Evolutionary conservation across 2,113 vertebrate genomes (phyloP), one percentile per base, ranked within the genome.

Genomic region (Semicossyphus pulcher): DNA sequence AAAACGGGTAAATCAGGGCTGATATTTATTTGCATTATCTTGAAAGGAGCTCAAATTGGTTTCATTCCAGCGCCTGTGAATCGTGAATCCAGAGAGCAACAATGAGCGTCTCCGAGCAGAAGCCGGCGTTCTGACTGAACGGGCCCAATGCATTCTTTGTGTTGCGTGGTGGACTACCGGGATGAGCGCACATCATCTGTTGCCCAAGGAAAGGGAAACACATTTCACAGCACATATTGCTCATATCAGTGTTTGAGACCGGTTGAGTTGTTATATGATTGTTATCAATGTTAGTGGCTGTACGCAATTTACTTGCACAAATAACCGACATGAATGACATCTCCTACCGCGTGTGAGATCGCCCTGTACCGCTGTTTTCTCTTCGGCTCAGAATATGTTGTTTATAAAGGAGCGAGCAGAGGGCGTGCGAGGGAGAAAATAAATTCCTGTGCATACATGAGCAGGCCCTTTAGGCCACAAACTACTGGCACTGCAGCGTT

Each of bases 11-110:
- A 89, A 92, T 88, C 81, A 64, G 65, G 57, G 75, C 67, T 76
- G 86, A 87, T 91, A 89, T 90, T 91, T 90, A 90, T 90, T 91
- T 88, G 80, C 81, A 92, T 92, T 91, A 89, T 90, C 85, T 82
- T 89, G 86, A 88, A 89, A 89, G 79, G 60, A 76, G 73, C 82
- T 84, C 71, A 78, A 76, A 88, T 88, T 90, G 83, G 86, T 86
- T 83, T 89, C 56, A 78, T 89, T 90, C 63, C 71, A 80, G 64
- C 34, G 72, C 36, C 81, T 85, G 81, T 78, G 86, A 81, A 84
- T 87, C 72, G 62, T 80, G 78, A 84, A 44, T 86, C 76, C 86
- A 84, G 81, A 64, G 62, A 74, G 67, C 41, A 59, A 87, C 87
- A 87, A 83, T 79, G 78, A 25, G 63, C 74, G 75, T 81, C 68